Evolutionary conservation across 1,140 invertebrate genomes (phyloP).

Genomic region (Dendroctonus ponderosae): DNA sequence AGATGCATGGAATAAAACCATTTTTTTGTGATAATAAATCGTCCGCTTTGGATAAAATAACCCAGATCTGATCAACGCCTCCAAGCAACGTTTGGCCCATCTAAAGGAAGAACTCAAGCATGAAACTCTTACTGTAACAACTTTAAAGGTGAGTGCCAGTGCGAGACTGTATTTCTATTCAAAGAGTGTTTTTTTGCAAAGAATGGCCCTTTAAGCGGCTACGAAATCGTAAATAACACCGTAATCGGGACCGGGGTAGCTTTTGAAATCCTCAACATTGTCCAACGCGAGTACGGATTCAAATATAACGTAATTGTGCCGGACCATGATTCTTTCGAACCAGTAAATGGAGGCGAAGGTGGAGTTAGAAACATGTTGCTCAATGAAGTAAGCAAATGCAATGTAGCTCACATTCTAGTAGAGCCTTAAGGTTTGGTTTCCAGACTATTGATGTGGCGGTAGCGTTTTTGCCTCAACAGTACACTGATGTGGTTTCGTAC

Average conservation of each 20-base stretch:
- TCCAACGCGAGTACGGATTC: conserved; percentile 68
- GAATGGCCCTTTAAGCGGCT: conserved; percentile 62
- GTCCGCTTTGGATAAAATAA: too few species aligned
- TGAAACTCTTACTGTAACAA: conserved; percentile 38
- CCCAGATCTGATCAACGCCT: too few species aligned
- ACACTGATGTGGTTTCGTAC: conserved; percentile 59
- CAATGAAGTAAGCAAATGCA: conserved; percentile 54
- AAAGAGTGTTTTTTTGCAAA: conserved; percentile 39
- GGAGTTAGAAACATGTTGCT: conserved; percentile 62
- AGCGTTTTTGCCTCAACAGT: conserved; percentile 70
- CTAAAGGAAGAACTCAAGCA: conserved; percentile 33
- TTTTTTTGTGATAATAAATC: too few species aligned
- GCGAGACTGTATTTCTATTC: background rate
- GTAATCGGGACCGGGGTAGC: conserved; percentile 65
- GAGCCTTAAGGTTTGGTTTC: conserved; percentile 9
- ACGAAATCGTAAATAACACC: conserved; percentile 57
- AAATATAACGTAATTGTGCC: conserved; percentile 67
- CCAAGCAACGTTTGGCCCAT: too few species aligned
- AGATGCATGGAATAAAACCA: background rate
- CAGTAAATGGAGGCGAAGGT: conserved; percentile 49
- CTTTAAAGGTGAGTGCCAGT: conserved; percentile 34
- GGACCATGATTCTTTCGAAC: conserved; percentile 56
- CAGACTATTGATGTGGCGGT: conserved; percentile 75
- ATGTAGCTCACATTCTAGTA: background rate
- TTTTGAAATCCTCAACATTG: conserved; percentile 68